phyloP scores from a whole-genome alignment of 2,888 invertebrate species.

The Allolobophora icterica region DNA sequence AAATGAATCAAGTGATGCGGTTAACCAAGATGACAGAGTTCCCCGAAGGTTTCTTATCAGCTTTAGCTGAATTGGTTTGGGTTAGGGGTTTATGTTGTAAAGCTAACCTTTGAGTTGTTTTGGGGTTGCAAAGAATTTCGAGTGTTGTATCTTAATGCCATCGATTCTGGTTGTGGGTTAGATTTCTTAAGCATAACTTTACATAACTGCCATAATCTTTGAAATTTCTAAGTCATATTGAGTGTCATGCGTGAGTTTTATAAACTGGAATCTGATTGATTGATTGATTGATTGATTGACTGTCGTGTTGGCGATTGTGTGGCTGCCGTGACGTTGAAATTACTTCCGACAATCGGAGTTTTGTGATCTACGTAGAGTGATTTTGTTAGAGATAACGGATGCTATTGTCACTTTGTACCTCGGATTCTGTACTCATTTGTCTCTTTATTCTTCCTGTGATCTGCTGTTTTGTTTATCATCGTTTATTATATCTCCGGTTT shows the following conservation, averaged over 20 bases:
- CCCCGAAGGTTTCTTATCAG: background rate
- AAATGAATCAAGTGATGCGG: background rate
- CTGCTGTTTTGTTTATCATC: background rate
- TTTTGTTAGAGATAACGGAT: background rate
- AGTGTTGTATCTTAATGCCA: too few relatives aligned
- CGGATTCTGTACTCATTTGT: background rate
- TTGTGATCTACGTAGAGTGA: background rate
- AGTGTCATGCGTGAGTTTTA: background rate
- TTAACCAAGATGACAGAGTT: background rate
- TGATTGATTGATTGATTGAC: background rate
- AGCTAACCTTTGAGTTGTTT: background rate
- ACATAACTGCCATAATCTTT: too few relatives aligned
- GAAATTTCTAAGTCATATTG: background rate
- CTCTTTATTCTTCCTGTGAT: background rate
- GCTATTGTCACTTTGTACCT: background rate
- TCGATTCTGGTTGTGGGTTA: background rate
- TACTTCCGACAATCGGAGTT: constrained; percentile 10
- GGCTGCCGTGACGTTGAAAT: background rate
- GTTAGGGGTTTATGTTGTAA: background rate
- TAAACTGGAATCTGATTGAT: background rate
- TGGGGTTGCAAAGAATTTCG: too few relatives aligned
- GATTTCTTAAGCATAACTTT: background rate
- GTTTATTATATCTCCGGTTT: background rate
- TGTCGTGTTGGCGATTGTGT: background rate
- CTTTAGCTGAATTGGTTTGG: background rate